Conservation (phyloP, 2,797 vertebrate genomes). For the Momotus momota region DNA sequence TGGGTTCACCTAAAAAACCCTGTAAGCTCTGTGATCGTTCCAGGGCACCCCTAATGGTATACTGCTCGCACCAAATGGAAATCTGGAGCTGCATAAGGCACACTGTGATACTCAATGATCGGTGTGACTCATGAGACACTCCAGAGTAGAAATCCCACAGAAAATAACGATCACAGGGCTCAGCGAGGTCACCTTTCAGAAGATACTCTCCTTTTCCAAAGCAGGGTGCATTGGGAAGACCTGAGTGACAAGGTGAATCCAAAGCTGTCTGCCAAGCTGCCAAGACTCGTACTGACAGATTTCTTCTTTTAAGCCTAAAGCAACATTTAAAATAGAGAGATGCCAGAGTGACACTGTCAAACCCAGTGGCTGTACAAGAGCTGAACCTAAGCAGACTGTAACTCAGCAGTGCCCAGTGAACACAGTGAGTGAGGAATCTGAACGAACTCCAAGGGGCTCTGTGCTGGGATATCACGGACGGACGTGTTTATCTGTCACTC, state of each 20-base stretch:
- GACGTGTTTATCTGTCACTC: neutral
- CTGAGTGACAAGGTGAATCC: neutral
- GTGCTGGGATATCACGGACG: neutral
- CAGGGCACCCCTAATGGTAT: neutral
- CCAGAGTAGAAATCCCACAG: neutral
- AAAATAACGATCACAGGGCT: neutral
- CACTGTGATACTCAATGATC: neutral
- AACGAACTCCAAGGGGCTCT: neutral
- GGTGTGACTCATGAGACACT: neutral
- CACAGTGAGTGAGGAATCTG: neutral
- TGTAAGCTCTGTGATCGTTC: neutral
- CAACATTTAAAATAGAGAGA: slow-evolving; percentile 9
- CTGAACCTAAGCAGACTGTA: neutral
- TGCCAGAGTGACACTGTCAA: neutral
- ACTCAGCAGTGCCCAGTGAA: neutral
- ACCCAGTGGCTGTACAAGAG: neutral
- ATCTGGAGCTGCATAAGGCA: neutral
- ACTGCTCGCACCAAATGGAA: neutral
- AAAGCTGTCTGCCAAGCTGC: neutral
- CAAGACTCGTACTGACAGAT: neutral
- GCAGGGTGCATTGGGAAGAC: neutral
- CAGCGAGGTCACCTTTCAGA: neutral
- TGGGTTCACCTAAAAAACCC: too few relatives aligned
- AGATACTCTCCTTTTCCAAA: neutral
- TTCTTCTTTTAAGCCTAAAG: slow-evolving; percentile 10